Evolutionary conservation across 92 coral and sea anemone species (phyloP).

Genomic region (Actinostola sp.): DNA sequence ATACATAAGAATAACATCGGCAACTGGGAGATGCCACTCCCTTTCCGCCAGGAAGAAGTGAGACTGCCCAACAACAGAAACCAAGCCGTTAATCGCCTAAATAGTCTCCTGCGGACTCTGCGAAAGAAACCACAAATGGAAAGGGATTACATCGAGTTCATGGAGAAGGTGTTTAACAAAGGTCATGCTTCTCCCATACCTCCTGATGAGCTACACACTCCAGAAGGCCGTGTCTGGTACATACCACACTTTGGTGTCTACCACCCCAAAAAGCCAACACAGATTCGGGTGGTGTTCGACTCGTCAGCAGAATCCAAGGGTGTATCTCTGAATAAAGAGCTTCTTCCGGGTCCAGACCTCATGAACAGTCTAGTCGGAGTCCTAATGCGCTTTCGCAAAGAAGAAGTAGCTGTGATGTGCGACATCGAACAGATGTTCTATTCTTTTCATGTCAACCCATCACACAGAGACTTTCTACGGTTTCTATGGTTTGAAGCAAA

Average conservation of each 20-base stretch:
- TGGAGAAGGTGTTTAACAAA: conserved; percentile 52
- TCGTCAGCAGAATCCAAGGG: conserved; percentile 50
- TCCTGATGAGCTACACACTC: conserved; percentile 12
- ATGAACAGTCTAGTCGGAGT: conserved; percentile 60
- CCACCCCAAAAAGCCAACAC: conserved; percentile 58
- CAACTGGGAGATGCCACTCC: conserved; percentile 54
- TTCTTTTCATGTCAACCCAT: conserved; percentile 54
- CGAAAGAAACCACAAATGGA: conserved; percentile 46
- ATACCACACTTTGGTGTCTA: conserved; percentile 60
- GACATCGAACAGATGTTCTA: conserved; percentile 40
- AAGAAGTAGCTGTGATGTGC: conserved; percentile 28
- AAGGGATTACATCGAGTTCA: conserved; percentile 57
- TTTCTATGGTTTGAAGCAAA: conserved; percentile 68
- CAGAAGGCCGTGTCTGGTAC: conserved; percentile 52
- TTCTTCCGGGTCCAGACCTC: conserved; percentile 64
- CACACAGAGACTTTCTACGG: conserved; percentile 62
- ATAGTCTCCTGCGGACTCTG: conserved; percentile 33
- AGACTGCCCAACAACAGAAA: conserved; percentile 43
- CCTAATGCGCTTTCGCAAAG: conserved; percentile 42
- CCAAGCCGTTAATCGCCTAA: conserved; percentile 42
- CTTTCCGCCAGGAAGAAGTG: conserved; percentile 27
- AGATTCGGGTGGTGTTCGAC: conserved; percentile 63
- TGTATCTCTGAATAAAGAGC: conserved; percentile 54
- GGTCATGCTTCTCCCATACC: conserved; percentile 64
- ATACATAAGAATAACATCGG: conserved; percentile 40